These are phyloP conservation scores for Trissolcus brochymenae DNA, from an alignment of 2,888 invertebrate genomes.

Conservation along the genomic window DNA sequence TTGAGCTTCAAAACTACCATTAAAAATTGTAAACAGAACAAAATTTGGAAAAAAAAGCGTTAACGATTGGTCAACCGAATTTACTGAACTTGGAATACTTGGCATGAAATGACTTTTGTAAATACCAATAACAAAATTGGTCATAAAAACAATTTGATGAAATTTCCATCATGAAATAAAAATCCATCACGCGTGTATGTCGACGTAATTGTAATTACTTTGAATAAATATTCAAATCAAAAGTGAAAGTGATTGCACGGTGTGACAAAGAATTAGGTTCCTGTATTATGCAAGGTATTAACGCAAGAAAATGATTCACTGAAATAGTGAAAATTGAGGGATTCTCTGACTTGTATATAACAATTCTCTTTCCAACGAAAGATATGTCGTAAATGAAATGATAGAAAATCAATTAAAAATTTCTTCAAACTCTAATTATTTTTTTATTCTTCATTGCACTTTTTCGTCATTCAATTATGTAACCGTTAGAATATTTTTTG, in stretches of 20 bases:
- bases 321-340: conserved; percentile 39
- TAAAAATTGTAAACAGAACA: not conserved
- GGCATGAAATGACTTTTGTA: too few species aligned
- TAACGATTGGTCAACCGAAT: too few species aligned
- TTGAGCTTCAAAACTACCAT: not conserved
- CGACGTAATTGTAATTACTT: conserved; percentile 26
- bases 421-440: conserved; percentile 2
- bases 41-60: not conserved
- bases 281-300: conserved; percentile 39
- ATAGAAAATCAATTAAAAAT: conserved; percentile 22
- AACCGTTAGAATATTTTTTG: too few species aligned
- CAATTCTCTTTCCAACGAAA: conserved; percentile 5
- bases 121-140: too few species aligned
- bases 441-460: conserved; percentile 1
- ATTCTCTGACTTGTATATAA: conserved; percentile 26
- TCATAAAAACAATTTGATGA: not conserved
- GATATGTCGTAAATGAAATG: conserved; percentile 20
- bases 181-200: conserved; percentile 7
- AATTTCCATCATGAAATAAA: not conserved
- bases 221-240: conserved; percentile 41
- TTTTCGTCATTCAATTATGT: too few species aligned
- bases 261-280: conserved; percentile 45
- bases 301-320: conserved; percentile 44
- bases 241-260: conserved; percentile 39
- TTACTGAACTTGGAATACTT: too few species aligned